Evolutionary conservation across 2,888 invertebrate species (phyloP).

Genomic region (Mesorhabditis spiculigera): DNA sequence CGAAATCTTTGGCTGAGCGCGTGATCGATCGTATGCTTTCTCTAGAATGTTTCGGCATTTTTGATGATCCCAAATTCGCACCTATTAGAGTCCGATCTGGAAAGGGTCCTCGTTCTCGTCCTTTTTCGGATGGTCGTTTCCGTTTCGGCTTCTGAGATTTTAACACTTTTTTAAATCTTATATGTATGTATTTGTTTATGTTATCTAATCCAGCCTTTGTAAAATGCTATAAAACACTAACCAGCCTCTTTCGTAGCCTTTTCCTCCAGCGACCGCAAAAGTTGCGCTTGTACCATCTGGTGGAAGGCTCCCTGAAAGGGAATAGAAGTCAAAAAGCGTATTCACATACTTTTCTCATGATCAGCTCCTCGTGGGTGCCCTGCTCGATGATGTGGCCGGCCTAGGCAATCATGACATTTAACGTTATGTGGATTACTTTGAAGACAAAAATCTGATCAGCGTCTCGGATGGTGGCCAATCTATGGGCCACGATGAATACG

Average conservation of each 20-base stretch:
- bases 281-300: constrained; percentile 60
- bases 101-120: not conserved
- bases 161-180: too few species aligned
- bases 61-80: not conserved
- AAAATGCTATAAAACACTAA: not conserved
- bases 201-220: not conserved
- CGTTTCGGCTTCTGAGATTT: not conserved
- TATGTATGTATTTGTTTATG: not conserved
- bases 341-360: constrained; percentile 18
- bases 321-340: too few species aligned
- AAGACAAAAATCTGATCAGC: constrained; percentile 62
- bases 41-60: not conserved
- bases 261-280: constrained; percentile 30
- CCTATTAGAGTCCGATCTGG: not conserved
- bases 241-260: constrained; percentile 13
- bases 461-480: constrained; percentile 64
- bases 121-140: not conserved
- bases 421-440: constrained; percentile 18
- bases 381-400: constrained; percentile 59
- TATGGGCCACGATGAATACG: constrained; percentile 63
- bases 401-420: constrained; percentile 3
- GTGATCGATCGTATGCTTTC: not conserved
- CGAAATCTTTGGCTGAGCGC: not conserved
- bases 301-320: constrained; percentile 59
- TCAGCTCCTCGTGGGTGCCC: constrained; percentile 60